phyloP scores from a whole-genome alignment of 2,888 invertebrate species.

The Cephonodes hylas region DNA sequence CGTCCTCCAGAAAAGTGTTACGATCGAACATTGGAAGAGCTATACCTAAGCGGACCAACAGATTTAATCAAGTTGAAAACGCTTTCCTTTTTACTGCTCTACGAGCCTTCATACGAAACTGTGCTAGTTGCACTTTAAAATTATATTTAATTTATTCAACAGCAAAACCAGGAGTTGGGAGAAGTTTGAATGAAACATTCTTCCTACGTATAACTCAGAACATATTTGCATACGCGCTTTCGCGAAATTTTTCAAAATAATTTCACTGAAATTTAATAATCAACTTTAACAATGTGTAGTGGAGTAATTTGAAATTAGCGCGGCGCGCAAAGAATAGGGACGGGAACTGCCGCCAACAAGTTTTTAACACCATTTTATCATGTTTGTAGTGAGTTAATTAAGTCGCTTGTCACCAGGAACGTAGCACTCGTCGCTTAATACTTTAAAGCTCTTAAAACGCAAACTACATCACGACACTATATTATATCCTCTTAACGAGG shows the following conservation, averaged over 20 bases:
- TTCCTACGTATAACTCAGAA: background rate
- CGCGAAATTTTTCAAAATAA: background rate
- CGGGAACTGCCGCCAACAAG: constrained; percentile 26
- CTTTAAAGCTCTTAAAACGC: constrained; percentile 68
- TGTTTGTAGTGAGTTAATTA: constrained; percentile 65
- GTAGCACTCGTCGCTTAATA: constrained; percentile 59
- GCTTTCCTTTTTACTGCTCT: background rate
- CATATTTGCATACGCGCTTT: background rate
- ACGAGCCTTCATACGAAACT: background rate
- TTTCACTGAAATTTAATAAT: background rate
- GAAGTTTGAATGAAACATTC: background rate
- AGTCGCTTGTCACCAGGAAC: constrained; percentile 64
- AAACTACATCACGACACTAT: constrained; percentile 62
- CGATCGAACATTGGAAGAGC: background rate
- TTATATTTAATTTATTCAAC: background rate
- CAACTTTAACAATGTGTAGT: background rate
- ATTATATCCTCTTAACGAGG: constrained; percentile 60
- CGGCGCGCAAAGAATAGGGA: background rate
- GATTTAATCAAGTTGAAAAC: background rate
- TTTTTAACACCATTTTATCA: constrained; percentile 49
- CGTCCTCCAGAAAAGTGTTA: background rate
- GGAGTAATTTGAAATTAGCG: background rate
- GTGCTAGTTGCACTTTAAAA: background rate
- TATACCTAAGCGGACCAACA: background rate
- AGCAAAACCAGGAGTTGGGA: background rate